Evolutionary conservation across 1,140 invertebrate species (phyloP), one percentile per base, ranked within the genome.

Genomic region (Heliothis virescens): DNA sequence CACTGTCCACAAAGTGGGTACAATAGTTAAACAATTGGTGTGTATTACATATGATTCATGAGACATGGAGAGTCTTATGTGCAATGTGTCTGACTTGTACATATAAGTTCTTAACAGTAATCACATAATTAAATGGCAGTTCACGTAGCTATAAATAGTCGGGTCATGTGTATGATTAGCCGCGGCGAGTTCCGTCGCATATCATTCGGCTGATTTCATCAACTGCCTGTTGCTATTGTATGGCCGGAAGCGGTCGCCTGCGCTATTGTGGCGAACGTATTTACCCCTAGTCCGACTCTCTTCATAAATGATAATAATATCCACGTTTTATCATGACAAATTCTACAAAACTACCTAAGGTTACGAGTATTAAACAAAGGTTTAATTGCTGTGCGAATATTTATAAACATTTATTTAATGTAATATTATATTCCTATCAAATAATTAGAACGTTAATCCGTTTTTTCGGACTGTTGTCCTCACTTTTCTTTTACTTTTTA

Each of bases 221-320:
- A 85, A 81, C 82, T 60, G 84, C 86, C 84, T 85, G 84, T 85
- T 87, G 81, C 86, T 82, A 78, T 83, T 81, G 69, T 81, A 15
- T 21, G 29, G 59, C 16, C 59, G 73, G 55, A 57, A 53, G 55
- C 59, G 47, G 57, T 9, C 48, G 41, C 16, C 57, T 7, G 55
- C 41, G 57, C 57, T 53, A 63, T 76, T 63, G 41, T 60, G 29
- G 15, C 59, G 59, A 47, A 52, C 26, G 9, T 57, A 34, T 72
- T 72, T 50, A 16, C 26, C 65, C 73, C 69, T 75, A 50, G 57
- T 71, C 63, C 71, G 59, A 63, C 69, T 53, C 29, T 65, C 21
- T 81, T 74, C 69, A 72, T 69, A 57, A 74, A 62, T 34, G 18
- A 50, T 16, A 75, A 48, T 62, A 75, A 62, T 62, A 50, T 60